These are phyloP conservation scores for Selene dorsalis DNA, from an alignment of 2,797 vertebrate genomes.

Conservation along the genomic window DNA sequence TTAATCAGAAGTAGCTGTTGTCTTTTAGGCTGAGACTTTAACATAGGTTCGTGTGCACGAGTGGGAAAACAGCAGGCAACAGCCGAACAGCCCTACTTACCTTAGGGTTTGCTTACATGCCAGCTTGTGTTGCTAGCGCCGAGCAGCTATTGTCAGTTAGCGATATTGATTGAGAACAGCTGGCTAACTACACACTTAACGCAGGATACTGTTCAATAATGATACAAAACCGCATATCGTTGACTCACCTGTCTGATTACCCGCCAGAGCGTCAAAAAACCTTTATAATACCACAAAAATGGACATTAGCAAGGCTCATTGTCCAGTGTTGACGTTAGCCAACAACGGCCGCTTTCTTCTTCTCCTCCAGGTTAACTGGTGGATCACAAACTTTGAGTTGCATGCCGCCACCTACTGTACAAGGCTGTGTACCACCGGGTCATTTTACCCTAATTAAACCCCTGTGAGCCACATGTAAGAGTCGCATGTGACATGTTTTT, in stretches of 20 bases:
- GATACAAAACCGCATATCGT: fast-evolving
- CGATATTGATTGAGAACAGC: background rate
- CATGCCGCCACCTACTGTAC: background rate
- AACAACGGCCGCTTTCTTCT: constrained; percentile 54
- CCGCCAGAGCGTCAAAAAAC: background rate
- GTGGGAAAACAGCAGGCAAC: background rate
- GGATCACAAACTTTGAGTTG: fast-evolving
- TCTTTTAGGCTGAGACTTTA: too few species aligned
- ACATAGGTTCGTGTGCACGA: too few species aligned
- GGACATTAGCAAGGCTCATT: constrained; percentile 29
- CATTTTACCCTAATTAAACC: background rate
- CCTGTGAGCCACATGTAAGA: too few species aligned
- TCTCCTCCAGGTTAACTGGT: background rate
- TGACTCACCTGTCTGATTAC: constrained; percentile 43
- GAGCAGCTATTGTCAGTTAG: background rate
- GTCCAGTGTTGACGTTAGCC: constrained; percentile 21
- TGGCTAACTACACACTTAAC: background rate
- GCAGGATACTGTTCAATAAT: fast-evolving
- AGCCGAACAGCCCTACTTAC: background rate
- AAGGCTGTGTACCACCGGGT: background rate
- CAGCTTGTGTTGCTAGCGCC: constrained; percentile 55
- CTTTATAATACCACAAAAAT: background rate
- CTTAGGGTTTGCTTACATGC: constrained; percentile 20
- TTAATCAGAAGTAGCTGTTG: too few species aligned
- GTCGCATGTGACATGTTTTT: too few species aligned